Evolutionary conservation across 2,113 vertebrate genomes (phyloP).

Genomic region (Cryptotis parvus): DNA sequence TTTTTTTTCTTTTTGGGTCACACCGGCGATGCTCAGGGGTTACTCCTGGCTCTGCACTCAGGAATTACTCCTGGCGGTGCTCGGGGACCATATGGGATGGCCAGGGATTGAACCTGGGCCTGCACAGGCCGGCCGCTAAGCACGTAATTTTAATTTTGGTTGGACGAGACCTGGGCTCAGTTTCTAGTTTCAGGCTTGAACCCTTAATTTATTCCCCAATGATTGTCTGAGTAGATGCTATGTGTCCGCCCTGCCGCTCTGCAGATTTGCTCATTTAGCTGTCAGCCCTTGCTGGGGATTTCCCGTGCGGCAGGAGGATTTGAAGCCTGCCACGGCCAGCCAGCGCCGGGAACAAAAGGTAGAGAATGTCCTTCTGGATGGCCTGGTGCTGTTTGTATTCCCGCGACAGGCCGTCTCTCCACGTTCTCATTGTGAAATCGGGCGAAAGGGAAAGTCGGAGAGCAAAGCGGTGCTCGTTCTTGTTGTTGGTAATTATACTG

Average conservation of each 20-base stretch:
- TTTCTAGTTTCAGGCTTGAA: not conserved
- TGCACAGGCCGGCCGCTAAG: not conserved
- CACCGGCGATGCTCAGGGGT: no score
- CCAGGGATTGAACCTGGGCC: no score
- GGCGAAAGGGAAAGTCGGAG: not conserved
- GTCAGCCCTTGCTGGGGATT: not conserved
- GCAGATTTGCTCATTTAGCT: not conserved
- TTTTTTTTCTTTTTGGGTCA: no score
- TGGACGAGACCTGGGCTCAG: no score
- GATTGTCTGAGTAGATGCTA: not conserved
- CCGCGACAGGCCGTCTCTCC: not conserved
- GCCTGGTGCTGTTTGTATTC: not conserved
- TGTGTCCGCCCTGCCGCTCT: not conserved
- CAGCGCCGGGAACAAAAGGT: not conserved
- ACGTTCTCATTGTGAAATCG: not conserved
- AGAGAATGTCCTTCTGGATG: accelerated
- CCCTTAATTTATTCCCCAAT: not conserved
- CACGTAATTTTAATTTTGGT: not conserved
- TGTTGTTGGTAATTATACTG: not conserved
- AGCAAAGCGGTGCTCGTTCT: not conserved
- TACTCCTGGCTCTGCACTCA: no score
- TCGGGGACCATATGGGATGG: no score
- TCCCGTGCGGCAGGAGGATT: not conserved
- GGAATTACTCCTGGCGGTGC: no score
- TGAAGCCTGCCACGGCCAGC: not conserved